Evolutionary conservation across 2,113 vertebrate species (phyloP).

Genomic region (Etheostoma spectabile): DNA sequence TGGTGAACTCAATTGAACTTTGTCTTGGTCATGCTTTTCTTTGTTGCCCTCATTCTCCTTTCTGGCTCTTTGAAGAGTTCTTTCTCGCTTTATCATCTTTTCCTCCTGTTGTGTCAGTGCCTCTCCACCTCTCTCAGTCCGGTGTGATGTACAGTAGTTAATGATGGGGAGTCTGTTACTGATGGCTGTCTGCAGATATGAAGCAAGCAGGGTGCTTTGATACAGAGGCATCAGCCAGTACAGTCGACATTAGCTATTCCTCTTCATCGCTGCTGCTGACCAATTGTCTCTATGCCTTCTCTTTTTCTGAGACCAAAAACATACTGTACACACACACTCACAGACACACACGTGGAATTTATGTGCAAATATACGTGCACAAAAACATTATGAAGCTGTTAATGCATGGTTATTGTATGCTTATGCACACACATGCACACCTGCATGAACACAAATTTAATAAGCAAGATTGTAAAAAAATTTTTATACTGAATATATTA

Average conservation of each 20-base stretch:
- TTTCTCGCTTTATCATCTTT: constrained; percentile 26
- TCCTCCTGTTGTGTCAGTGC: constrained; percentile 13
- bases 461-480: not conserved
- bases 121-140: constrained; percentile 1
- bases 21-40: not conserved
- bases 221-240: constrained; percentile 52
- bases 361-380: not conserved
- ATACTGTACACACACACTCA: constrained; percentile 9
- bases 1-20: not conserved
- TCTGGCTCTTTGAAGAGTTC: not conserved
- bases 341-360: not conserved
- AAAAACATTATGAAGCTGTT: not conserved
- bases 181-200: constrained; percentile 63
- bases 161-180: constrained; percentile 57
- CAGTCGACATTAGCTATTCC: constrained; percentile 64
- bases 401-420: not conserved
- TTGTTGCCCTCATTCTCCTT: not conserved
- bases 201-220: constrained; percentile 57
- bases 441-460: not conserved
- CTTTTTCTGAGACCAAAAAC: constrained; percentile 15
- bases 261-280: constrained; percentile 66
- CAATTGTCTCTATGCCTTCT: constrained; percentile 10
- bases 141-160: constrained; percentile 43
- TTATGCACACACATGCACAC: not conserved
- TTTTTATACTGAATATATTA: not conserved